Evolutionary conservation across 2,888 invertebrate genomes (phyloP).

Genomic region (Eremobia ochroleuca): DNA sequence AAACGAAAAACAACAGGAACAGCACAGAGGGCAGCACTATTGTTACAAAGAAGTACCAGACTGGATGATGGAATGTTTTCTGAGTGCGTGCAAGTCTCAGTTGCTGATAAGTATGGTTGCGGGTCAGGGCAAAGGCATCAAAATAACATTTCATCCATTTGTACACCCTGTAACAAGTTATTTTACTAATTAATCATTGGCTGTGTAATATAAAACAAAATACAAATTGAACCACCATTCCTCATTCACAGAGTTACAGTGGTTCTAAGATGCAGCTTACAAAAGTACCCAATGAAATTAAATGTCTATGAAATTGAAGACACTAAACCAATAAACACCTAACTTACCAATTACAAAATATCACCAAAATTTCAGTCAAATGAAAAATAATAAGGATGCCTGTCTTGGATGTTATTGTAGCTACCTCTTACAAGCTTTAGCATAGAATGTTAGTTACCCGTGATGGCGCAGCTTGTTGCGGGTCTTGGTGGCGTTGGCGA

Average conservation of each 20-base stretch:
- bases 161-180: conserved; percentile 58
- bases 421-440: not conserved
- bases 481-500: conserved; percentile 55
- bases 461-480: conserved; percentile 43
- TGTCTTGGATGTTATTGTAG: not conserved
- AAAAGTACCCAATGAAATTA: not conserved
- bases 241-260: not conserved
- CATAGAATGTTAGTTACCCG: conserved; percentile 41
- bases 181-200: conserved; percentile 1
- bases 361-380: not conserved
- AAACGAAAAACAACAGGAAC: conserved; percentile 61
- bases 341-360: not conserved
- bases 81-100: conserved; percentile 7
- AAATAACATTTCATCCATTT: conserved; percentile 64
- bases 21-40: conserved; percentile 62
- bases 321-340: not conserved
- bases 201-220: too few species aligned
- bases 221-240: not conserved
- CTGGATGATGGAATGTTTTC: conserved; percentile 44
- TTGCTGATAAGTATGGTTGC: conserved; percentile 8
- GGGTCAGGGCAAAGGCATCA: conserved; percentile 7
- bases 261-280: not conserved
- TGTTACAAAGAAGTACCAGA: conserved; percentile 53
- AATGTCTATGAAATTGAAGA: not conserved
- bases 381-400: not conserved